These are phyloP conservation scores for Agrilus mali DNA, from an alignment of 2,888 invertebrate species.

Conservation along the genomic window DNA sequence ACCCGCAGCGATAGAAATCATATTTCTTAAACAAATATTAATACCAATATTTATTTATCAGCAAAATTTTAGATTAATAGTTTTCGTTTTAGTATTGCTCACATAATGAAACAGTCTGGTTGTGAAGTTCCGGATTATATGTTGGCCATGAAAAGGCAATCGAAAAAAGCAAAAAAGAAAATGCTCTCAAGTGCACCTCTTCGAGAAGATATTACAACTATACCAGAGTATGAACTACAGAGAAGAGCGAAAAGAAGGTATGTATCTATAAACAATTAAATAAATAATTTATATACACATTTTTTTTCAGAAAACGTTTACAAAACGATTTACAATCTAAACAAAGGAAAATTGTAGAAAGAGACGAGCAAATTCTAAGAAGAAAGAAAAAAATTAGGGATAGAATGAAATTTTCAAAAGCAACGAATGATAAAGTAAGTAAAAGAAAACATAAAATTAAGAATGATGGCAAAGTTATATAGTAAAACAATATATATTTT, in stretches of 20 bases:
- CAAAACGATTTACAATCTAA: too few species aligned
- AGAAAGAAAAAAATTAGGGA: too few species aligned
- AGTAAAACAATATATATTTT: too few species aligned
- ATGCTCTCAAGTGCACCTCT: slow-evolving; percentile 47
- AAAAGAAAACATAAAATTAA: too few species aligned
- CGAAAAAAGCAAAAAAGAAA: slow-evolving; percentile 46
- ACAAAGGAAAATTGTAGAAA: too few species aligned
- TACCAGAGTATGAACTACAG: slow-evolving; percentile 30
- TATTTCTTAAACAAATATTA: neutral
- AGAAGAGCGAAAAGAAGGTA: slow-evolving; percentile 4
- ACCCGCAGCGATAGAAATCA: neutral
- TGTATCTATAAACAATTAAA: neutral
- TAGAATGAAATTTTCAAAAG: too few species aligned
- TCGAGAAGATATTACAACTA: slow-evolving; percentile 55
- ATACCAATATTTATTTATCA: too few species aligned
- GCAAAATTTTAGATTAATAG: neutral
- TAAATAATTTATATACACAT: too few species aligned
- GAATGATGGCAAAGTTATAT: too few species aligned
- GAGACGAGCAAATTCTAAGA: too few species aligned
- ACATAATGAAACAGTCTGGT: slow-evolving; percentile 81
- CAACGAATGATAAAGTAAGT: too few species aligned
- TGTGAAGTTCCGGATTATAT: slow-evolving; percentile 88
- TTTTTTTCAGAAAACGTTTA: too few species aligned
- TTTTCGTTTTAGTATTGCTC: slow-evolving; percentile 59
- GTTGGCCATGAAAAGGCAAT: slow-evolving; percentile 58